phyloP scores from a whole-genome alignment of 2,888 invertebrate species.

The Clivina fossor region DNA sequence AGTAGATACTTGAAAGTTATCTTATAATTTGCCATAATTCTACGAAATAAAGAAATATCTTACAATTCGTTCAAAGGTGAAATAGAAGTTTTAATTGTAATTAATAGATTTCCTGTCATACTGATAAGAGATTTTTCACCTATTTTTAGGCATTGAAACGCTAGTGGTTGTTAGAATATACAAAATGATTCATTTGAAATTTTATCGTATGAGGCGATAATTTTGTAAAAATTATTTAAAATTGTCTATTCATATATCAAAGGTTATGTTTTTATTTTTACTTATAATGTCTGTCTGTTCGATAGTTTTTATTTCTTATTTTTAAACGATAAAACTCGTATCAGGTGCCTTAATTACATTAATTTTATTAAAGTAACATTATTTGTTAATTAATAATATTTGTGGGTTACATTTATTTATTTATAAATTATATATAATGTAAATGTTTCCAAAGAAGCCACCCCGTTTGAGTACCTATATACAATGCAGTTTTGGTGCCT shows the following conservation, averaged over 20 bases:
- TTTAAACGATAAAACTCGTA: no score
- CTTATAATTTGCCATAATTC: background rate
- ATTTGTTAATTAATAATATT: no score
- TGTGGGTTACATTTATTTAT: no score
- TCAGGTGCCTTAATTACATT: background rate
- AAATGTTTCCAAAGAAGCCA: no score
- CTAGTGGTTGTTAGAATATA: background rate
- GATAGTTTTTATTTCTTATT: slow-evolving; percentile 7
- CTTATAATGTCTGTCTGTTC: no score
- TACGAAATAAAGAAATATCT: background rate
- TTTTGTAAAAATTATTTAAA: background rate
- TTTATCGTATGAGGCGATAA: background rate
- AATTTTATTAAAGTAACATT: no score
- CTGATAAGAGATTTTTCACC: background rate
- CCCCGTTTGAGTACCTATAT: no score
- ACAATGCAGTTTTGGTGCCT: no score
- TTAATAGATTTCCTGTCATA: slow-evolving; percentile 10
- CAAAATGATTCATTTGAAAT: background rate
- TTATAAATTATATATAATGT: background rate
- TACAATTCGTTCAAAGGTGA: slow-evolving; percentile 16
- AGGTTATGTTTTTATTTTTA: slow-evolving; percentile 16
- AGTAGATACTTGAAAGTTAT: slow-evolving; percentile 7
- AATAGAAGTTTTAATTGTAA: background rate
- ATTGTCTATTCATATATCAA: slow-evolving; percentile 12
- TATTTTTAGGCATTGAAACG: background rate